Evolutionary conservation across 2,888 invertebrate genomes (phyloP).

Genomic region (Drosophila prostipennis): DNA sequence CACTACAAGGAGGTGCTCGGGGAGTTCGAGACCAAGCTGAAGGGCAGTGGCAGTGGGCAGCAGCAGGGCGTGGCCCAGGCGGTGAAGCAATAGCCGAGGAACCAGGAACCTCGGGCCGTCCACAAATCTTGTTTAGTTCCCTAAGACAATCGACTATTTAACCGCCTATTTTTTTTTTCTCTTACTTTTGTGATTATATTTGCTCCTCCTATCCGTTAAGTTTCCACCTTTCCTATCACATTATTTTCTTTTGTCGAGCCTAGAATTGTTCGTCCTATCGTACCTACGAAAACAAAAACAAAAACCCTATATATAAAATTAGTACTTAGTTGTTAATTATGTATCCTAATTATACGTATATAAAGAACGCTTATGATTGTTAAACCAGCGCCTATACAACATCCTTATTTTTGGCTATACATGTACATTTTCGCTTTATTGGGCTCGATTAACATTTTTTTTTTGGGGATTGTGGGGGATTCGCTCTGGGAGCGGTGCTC

Average conservation of each 20-base stretch:
- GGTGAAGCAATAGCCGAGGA: slow-evolving; percentile 71
- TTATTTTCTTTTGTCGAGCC: not conserved
- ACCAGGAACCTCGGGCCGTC: slow-evolving; percentile 2
- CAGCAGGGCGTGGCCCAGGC: slow-evolving; percentile 60
- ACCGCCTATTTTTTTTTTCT: not conserved
- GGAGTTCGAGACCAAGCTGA: slow-evolving; percentile 77
- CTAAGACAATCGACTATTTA: slow-evolving; percentile 15
- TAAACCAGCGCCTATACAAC: not conserved
- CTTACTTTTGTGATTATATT: slow-evolving; percentile 19
- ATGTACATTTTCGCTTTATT: slow-evolving; percentile 33
- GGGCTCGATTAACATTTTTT: slow-evolving; percentile 16
- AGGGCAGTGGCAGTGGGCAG: slow-evolving; percentile 59
- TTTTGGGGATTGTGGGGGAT: not conserved
- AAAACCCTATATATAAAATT: slow-evolving; percentile 9
- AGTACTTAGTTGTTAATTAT: slow-evolving; percentile 36
- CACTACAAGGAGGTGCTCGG: slow-evolving; percentile 87
- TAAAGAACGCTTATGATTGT: slow-evolving; percentile 35
- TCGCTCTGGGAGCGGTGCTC: slow-evolving; percentile 2
- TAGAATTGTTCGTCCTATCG: not conserved
- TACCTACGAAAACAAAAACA: not conserved
- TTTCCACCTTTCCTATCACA: not conserved
- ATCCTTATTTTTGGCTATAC: not conserved
- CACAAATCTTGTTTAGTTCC: slow-evolving; percentile 26
- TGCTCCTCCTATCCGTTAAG: slow-evolving; percentile 5
- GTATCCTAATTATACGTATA: slow-evolving; percentile 31